These are phyloP conservation scores for Polydesmus complanatus DNA, from an alignment of 2,888 invertebrate genomes.

Conservation along the genomic window DNA sequence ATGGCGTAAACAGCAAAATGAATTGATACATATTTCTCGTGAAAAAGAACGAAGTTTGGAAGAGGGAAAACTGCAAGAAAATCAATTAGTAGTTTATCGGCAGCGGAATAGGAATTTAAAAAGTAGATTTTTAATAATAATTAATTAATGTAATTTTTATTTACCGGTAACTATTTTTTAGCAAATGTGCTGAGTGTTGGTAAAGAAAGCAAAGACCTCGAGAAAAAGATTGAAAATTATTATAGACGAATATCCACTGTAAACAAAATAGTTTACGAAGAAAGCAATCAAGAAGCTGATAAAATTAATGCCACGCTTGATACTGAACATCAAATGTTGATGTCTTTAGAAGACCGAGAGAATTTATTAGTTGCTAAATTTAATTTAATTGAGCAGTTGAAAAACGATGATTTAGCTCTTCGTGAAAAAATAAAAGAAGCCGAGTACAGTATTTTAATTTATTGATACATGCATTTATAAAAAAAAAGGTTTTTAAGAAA, in stretches of 20 bases:
- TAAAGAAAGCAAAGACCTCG: neutral
- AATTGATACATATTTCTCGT: neutral
- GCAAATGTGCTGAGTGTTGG: neutral
- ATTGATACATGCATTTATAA: neutral
- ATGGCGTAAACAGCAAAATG: conserved; percentile 8
- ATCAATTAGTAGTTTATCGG: conserved; percentile 6
- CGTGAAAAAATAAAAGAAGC: neutral
- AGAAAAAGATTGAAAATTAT: conserved; percentile 9
- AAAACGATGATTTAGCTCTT: neutral
- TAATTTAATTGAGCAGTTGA: neutral
- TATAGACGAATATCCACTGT: neutral
- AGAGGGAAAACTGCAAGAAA: neutral
- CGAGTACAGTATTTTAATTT: neutral
- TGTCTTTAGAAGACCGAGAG: neutral
- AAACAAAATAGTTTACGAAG: too few species aligned
- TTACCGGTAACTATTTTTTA: neutral
- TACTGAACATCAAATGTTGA: neutral
- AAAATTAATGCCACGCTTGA: neutral
- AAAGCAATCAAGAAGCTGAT: neutral
- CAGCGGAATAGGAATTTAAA: neutral
- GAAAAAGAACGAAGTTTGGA: neutral
- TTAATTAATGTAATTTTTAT: neutral
- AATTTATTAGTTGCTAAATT: neutral
- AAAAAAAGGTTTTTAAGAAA: neutral
- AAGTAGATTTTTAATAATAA: neutral